Conservation (phyloP, 2,797 vertebrate genomes). For the Euphonia xanthogaster region DNA sequence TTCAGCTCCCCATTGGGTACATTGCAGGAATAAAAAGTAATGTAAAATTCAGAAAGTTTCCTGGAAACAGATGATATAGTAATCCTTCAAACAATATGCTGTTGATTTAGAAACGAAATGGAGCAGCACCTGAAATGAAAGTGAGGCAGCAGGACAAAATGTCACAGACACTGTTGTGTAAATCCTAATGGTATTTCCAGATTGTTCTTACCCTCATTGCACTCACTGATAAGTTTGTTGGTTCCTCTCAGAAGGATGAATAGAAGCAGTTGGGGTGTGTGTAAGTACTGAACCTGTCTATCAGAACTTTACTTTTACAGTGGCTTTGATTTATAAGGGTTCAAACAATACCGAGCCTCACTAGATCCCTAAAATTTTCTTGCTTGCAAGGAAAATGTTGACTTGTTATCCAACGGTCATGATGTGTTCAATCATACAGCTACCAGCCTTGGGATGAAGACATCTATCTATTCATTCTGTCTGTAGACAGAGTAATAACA, state of each 20-base stretch:
- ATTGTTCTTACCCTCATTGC: neutral
- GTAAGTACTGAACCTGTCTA: neutral
- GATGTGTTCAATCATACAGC: neutral
- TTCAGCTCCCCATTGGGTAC: neutral
- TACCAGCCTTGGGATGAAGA: neutral
- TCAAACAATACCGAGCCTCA: neutral
- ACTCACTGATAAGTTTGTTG: neutral
- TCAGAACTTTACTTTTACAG: neutral
- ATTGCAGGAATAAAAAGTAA: neutral
- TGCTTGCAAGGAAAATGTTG: neutral
- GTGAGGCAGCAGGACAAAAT: neutral
- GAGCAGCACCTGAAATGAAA: neutral
- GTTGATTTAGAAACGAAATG: conserved; percentile 15
- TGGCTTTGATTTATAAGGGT: neutral
- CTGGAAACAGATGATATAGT: conserved; percentile 47
- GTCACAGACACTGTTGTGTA: neutral
- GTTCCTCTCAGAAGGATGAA: neutral
- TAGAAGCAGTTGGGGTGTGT: neutral
- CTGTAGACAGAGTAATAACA: neutral
- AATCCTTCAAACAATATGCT: conserved; percentile 38
- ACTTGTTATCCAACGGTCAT: neutral
- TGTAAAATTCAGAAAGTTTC: conserved; percentile 47
- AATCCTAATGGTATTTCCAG: conserved; percentile 15
- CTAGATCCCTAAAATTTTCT: neutral
- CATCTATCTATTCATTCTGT: neutral